Conservation (phyloP, 2,797 vertebrate species). For the Helicolenus hilgendorfi region DNA sequence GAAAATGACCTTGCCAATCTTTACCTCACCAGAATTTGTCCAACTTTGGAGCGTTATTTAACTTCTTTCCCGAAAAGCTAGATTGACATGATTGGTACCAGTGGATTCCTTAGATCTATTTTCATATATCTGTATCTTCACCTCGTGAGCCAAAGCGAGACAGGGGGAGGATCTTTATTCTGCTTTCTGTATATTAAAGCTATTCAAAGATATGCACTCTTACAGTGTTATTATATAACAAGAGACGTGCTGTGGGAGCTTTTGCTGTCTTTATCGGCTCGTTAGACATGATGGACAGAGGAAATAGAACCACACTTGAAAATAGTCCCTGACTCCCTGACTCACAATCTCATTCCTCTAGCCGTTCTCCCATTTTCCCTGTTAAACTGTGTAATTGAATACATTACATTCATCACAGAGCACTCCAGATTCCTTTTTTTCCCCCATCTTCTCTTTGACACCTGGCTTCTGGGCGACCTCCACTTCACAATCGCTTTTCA, state of each 20-base stretch:
- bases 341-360: not conserved
- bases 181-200: not conserved
- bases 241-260: not conserved
- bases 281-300: not conserved
- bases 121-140: too few relatives aligned
- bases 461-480: constrained; percentile 22
- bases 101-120: too few relatives aligned
- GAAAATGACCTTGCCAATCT: too few relatives aligned
- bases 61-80: too few relatives aligned
- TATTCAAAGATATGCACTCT: not conserved
- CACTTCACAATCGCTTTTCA: not conserved
- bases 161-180: not conserved
- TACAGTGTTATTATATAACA: not conserved
- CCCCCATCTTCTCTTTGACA: constrained; percentile 11
- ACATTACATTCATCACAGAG: not conserved
- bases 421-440: not conserved
- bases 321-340: not conserved
- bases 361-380: not conserved
- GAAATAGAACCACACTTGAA: not conserved
- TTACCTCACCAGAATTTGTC: too few relatives aligned
- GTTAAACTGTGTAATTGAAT: constrained; percentile 43
- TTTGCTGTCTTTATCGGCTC: not conserved
- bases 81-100: too few relatives aligned
- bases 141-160: not conserved
- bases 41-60: too few relatives aligned